Base-by-base conservation (phyloP, 2,888 invertebrate genomes). In the Brenthis daphne region DNA sequence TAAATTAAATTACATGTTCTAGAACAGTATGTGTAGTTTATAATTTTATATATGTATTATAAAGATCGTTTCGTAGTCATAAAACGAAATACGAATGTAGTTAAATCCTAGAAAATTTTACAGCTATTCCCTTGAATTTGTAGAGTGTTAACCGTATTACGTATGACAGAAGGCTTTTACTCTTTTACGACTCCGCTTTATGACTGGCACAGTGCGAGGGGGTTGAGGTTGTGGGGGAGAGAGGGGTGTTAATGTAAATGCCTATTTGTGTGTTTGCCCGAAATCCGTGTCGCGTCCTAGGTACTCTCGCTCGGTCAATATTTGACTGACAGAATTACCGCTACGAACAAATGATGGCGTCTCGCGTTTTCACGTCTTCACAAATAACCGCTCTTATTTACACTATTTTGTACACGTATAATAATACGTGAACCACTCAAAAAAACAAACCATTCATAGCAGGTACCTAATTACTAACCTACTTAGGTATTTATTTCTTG, bases 211-310 rank as follows among this genome's bases (percentile, higher is more conserved):
- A 64, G 72, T 68, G 69, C 55, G 67, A 66, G 54, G 67, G 60
- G 51, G 64, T 56, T 37, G 58, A 16, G 50, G 63, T 5, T 74
- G 72, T 67, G 73, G 74, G 77, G 78, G 76, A 73, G 71, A 71
- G 70, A 75, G 75, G 82, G 82, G 85, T 87, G 89, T 83, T 88
- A 89, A 89, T 88, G 87, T 88, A 87, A 88, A 89, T 87, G 87
- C 84, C 86, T 90, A 88, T 90, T 89, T 88, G 87, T 84, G 82
- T 90, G 87, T 92, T 90, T 90, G 83, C 84, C 82, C 81, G 86
- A 90, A 90, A 90, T 91, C 90, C 87, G 89, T 91, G 91, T 92
- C 91, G 88, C 85, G 87, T 90, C 88, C 87, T 85, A 85, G 76
- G 75, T 72, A 74, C 76, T 76, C 72, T 75, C 74, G 65, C 88